phyloP scores from a whole-genome alignment of 2,888 invertebrate species.

The Penaeus monodon region DNA sequence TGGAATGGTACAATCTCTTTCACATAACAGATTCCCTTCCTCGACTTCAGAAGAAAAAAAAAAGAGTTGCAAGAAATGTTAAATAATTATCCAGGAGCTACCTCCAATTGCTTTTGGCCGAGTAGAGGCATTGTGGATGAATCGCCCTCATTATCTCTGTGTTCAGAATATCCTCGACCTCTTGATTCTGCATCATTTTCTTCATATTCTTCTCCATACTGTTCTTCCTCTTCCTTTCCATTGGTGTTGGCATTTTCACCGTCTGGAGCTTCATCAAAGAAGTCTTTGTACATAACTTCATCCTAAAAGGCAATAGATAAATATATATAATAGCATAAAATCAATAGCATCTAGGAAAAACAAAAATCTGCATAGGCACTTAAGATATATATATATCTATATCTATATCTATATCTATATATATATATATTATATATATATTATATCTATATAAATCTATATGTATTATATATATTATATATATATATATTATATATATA shows the following conservation, averaged over 20 bases:
- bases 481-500: too few species aligned
- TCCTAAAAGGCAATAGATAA: conserved; percentile 52
- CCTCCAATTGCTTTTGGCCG: neutral
- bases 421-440: too few species aligned
- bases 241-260: conserved; percentile 14
- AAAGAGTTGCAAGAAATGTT: too few species aligned
- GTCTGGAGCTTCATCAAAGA: conserved; percentile 66
- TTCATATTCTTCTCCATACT: conserved; percentile 45
- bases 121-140: too few species aligned
- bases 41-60: too few species aligned
- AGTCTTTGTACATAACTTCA: conserved; percentile 67
- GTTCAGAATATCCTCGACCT: conserved; percentile 60
- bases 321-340: conserved; percentile 48
- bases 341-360: neutral
- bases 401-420: too few species aligned
- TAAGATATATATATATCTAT: too few species aligned
- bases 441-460: too few species aligned
- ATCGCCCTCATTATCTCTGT: conserved; percentile 74
- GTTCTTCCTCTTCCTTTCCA: conserved; percentile 46
- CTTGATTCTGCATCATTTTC: conserved; percentile 41
- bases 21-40: conserved; percentile 69
- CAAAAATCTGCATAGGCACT: neutral
- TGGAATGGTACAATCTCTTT: conserved; percentile 73
- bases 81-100: too few species aligned
- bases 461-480: too few species aligned